Percentiles rank a stretch among this genome's conserved stretches.
These are phyloP conservation scores for Chrysotoxum bicinctum DNA, from an alignment of 2,888 invertebrate species.

Conservation along the genomic window DNA sequence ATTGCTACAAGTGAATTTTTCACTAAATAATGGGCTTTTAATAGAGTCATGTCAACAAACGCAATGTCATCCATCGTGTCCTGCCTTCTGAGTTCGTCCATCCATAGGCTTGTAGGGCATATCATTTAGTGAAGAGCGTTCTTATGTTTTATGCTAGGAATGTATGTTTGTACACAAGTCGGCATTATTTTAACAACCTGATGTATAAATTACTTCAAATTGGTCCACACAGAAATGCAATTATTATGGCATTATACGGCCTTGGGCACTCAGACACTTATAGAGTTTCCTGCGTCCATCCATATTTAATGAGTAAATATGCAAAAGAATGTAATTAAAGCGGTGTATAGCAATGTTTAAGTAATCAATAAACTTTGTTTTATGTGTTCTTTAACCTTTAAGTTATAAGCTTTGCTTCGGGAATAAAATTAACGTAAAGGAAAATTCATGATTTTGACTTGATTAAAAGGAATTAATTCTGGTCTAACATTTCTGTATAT, in stretches of 20 bases:
- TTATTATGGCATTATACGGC: conserved; percentile 55
- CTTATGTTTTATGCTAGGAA: neutral
- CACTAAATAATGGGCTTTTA: conserved; percentile 68
- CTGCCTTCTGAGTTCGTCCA: neutral
- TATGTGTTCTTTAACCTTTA: conserved; percentile 44
- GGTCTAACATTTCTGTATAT: too few relatives aligned
- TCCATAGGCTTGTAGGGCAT: neutral
- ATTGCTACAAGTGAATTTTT: conserved; percentile 62
- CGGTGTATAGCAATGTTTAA: neutral
- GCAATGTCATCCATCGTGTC: conserved; percentile 58
- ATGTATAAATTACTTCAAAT: conserved; percentile 63
- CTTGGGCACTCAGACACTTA: conserved; percentile 50
- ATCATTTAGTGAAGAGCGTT: conserved; percentile 11
- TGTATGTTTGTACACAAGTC: conserved; percentile 2
- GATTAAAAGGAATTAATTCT: too few relatives aligned
- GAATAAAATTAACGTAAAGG: neutral
- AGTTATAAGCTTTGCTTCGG: neutral
- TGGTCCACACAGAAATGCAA: conserved; percentile 48
- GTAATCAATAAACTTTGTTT: conserved; percentile 25
- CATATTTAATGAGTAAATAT: conserved; percentile 43
- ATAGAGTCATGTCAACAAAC: conserved; percentile 72
- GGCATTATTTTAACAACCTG: conserved; percentile 13
- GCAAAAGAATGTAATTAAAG: conserved; percentile 46
- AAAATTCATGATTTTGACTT: too few relatives aligned
- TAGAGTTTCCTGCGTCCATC: conserved; percentile 46